Base-by-base conservation (phyloP, 1,140 invertebrate species). In the Orius laevigatus region DNA sequence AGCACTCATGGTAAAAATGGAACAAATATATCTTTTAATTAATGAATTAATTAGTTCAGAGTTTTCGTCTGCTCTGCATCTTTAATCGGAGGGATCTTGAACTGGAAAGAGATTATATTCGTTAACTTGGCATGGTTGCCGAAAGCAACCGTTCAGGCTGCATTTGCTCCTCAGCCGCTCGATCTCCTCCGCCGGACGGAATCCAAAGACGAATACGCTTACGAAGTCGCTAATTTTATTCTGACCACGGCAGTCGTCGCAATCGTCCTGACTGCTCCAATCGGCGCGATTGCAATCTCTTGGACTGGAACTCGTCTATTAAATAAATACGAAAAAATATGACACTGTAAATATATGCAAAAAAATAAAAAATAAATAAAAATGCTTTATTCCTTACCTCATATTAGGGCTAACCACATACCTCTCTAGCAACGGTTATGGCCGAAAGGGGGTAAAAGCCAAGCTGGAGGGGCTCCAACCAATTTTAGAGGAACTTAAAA, bases 61-160 rank as follows among this genome's bases (percentile, higher is more conserved):
- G 61, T 79, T 49, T 53, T 68, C 19, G 68, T 70, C 20, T 72
- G 80, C 49, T 61, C 79, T 49, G 70, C 20, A 71, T 78, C 49
- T 34, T 75, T 75, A 42, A 66, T 68, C 56, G 68, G 72, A 46
- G 70, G 70, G 42, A 67, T 70, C 59, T 67, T 83, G 36, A 76
- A 66, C 57, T 52, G 66, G 32, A 79, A 73, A 59, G 79, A 83
- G 63, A 69, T 68, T 55, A 55, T 76, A 41, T 83, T 84, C 64
- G 70, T 82, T 50, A 70, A 76, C 41, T 60, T 82, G 54, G 75
- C 78, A 36, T 81, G 79, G 76, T 66, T 82, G 49, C 80, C 81
- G 16, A 84, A 84, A 63, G 81, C 77, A 51, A 79, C 78, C 49
- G 76, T 79, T 31, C 76, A 76, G 66, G 76, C 75, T 47, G 73